Base-by-base conservation (phyloP, 2,888 invertebrate genomes). In the Biston betularia region DNA sequence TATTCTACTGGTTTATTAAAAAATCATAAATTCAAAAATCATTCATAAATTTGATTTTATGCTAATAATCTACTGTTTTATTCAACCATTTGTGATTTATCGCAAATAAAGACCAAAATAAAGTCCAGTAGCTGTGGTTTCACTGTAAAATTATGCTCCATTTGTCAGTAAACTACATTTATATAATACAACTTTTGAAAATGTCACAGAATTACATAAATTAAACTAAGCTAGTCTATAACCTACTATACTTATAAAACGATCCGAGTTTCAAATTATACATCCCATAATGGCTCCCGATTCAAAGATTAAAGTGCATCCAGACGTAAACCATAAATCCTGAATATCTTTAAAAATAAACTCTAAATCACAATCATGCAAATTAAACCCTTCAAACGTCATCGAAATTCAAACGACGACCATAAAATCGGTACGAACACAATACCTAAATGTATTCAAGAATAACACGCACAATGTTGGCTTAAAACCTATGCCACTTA, bases 361-460 rank as follows among this genome's bases (percentile, higher is more conserved):
- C 83, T 79, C 79, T 91, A 91, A 90, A 90, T 92, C 91, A 92
- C 90, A 93, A 91, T 92, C 89, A 93, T 92, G 92, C 90, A 93
- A 92, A 93, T 90, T 66, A 84, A n/a, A 79, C 87, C 87, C 86
- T 85, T 88, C 85, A 85, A 84, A 85, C 67, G 76, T 83, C 84
- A 87, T 86, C 83, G 81, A 88, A 89, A 91, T 90, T 92, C 85
- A 91, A 92, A 92, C 88, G 79, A 83, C 77, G 77, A 76, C 92
- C 90, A 93, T 93, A 91, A 93, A 93, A 92, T 93, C 89, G 90
- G 87, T 88, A 81, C 81, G 74, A 78, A 77, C 82, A 92, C 88
- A 92, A 91, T 90, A 87, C 83, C 75, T 73, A 78, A 82, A 84
- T 83, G 79, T 79, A 87, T 86, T 82, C 84, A 78, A 66, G 76